Percentiles rank a stretch among this genome's conserved stretches.
Conservation (phyloP, 2,797 vertebrate species). For the Hozukius guyotensis region DNA sequence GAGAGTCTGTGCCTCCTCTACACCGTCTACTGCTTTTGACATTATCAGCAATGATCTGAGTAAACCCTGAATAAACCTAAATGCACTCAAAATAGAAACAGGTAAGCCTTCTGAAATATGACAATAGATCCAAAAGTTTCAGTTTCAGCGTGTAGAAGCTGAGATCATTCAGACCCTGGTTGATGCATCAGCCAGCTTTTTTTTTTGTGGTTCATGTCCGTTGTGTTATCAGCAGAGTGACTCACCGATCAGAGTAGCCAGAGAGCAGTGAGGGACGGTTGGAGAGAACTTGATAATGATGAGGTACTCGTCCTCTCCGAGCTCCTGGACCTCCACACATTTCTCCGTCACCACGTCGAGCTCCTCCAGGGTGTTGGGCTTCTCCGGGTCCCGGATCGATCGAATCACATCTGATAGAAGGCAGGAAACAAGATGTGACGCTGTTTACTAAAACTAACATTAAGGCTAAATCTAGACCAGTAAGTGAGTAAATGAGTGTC, state of each 20-base stretch:
- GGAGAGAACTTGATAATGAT: slow-evolving; percentile 95
- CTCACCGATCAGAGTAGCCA: slow-evolving; percentile 96
- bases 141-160: too few species aligned
- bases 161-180: neutral
- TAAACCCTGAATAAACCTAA: neutral
- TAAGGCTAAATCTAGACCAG: neutral
- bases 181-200: neutral
- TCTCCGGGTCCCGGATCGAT: slow-evolving; percentile 96
- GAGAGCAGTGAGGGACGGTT: slow-evolving; percentile 96
- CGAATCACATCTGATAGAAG: slow-evolving; percentile 90
- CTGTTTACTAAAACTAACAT: neutral
- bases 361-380: slow-evolving; percentile 95
- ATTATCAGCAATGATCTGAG: neutral
- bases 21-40: neutral
- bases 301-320: slow-evolving; percentile 90
- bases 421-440: neutral
- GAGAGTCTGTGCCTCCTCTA: neutral
- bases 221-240: neutral
- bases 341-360: slow-evolving; percentile 95
- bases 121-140: too few species aligned
- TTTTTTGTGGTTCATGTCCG: neutral
- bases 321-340: slow-evolving; percentile 91
- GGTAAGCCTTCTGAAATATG: neutral
- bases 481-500: neutral
- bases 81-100: neutral